Percentiles rank a stretch among this genome's conserved stretches.
phyloP scores from a whole-genome alignment of 2,797 vertebrate species.

The Anomalospiza imberbis region DNA sequence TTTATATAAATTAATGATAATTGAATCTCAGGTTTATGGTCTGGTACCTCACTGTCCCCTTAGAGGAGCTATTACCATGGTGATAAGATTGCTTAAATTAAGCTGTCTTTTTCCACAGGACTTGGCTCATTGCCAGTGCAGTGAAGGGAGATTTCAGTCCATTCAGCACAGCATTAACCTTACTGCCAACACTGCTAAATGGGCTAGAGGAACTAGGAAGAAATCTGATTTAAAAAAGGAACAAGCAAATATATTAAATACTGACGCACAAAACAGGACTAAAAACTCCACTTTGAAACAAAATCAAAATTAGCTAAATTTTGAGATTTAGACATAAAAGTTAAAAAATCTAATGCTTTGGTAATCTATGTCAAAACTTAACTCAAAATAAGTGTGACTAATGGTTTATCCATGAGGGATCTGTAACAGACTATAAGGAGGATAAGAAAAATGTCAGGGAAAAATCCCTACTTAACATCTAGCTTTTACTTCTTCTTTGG shows the following conservation, averaged over 20 bases:
- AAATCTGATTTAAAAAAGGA: constrained; percentile 5
- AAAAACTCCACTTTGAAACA: neutral
- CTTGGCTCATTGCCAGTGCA: constrained; percentile 48
- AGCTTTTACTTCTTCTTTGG: neutral
- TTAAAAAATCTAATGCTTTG: neutral
- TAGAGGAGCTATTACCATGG: constrained; percentile 47
- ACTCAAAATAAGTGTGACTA: neutral
- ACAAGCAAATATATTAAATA: neutral
- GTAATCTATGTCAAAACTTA: neutral
- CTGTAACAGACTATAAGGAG: neutral
- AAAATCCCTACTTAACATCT: neutral
- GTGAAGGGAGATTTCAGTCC: constrained; percentile 58
- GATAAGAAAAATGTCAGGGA: neutral
- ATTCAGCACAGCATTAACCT: constrained; percentile 64
- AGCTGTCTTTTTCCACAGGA: constrained; percentile 42
- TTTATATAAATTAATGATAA: constrained; percentile 54
- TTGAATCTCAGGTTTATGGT: constrained; percentile 49
- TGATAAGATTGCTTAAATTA: constrained; percentile 52
- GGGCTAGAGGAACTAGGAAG: neutral
- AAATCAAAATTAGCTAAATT: neutral
- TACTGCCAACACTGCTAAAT: constrained; percentile 40
- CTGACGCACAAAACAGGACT: neutral
- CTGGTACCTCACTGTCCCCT: constrained; percentile 34
- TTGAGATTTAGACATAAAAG: neutral
- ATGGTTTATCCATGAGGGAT: neutral